These are phyloP conservation scores for Phainopepla nitens DNA, from an alignment of 2,113 vertebrate species.

Conservation along the genomic window DNA sequence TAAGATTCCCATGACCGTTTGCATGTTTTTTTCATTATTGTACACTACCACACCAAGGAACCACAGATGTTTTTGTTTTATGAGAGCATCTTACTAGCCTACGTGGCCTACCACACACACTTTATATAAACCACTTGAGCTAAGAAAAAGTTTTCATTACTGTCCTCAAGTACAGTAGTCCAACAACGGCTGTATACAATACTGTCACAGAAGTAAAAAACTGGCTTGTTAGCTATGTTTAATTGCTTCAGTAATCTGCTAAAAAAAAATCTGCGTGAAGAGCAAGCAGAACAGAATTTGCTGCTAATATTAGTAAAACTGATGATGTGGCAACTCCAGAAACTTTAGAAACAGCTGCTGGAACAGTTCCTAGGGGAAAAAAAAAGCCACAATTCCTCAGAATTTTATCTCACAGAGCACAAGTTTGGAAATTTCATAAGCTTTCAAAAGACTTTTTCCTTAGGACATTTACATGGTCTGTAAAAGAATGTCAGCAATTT, in stretches of 20 bases:
- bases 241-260: neutral
- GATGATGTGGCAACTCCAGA: conserved; percentile 74
- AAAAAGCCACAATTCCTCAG: conserved; percentile 40
- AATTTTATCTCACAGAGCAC: conserved; percentile 52
- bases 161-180: neutral
- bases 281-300: conserved; percentile 12
- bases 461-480: conserved; percentile 63
- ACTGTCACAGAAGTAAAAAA: neutral
- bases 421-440: conserved; percentile 62
- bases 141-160: neutral
- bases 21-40: conserved; percentile 62
- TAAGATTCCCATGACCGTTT: conserved; percentile 23
- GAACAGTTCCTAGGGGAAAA: conserved; percentile 41
- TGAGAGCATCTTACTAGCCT: conserved; percentile 60
- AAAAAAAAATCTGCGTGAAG: conserved; percentile 32
- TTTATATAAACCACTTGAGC: conserved; percentile 48
- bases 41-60: conserved; percentile 50
- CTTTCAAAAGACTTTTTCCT: conserved; percentile 59
- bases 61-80: conserved; percentile 69
- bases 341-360: conserved; percentile 67
- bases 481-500: conserved; percentile 63
- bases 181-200: neutral
- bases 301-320: conserved; percentile 53
- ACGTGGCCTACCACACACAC: conserved; percentile 67
- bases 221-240: neutral